Percentiles rank a stretch among this genome's conserved stretches.
Evolutionary conservation across 2,113 vertebrate genomes (phyloP).

Genomic region (Albula goreensis): DNA sequence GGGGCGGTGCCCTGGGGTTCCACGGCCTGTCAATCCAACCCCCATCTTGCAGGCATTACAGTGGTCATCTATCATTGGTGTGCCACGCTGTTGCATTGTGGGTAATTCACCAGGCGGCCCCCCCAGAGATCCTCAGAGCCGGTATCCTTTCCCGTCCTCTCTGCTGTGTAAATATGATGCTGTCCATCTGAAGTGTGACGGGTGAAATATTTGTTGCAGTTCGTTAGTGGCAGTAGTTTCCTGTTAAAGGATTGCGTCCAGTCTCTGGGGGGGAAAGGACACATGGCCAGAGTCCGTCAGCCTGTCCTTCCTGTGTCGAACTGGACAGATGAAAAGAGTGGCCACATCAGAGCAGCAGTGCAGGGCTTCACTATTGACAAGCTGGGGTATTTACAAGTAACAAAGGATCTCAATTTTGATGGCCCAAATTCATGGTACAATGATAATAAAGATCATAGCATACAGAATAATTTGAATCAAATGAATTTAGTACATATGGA

Average conservation of each 20-base stretch:
- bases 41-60: not conserved
- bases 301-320: not conserved
- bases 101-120: not conserved
- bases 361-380: not conserved
- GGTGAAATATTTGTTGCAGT: not conserved
- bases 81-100: not conserved
- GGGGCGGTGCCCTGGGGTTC: not conserved
- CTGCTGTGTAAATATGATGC: not conserved
- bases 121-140: not conserved
- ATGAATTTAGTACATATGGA: too few species aligned
- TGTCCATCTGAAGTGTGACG: not conserved
- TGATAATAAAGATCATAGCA: too few species aligned
- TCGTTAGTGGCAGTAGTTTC: not conserved
- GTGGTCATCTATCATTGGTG: not conserved
- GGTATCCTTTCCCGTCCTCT: not conserved
- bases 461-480: too few species aligned
- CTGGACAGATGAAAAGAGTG: not conserved
- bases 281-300: not conserved
- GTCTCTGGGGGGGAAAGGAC: not conserved
- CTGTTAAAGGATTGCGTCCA: not conserved
- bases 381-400: not conserved
- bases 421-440: too few species aligned
- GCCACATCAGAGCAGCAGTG: not conserved
- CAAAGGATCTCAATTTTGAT: not conserved
- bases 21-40: not conserved